Conservation (phyloP, 2,113 vertebrate species). For the Hypanus sabinus region DNA sequence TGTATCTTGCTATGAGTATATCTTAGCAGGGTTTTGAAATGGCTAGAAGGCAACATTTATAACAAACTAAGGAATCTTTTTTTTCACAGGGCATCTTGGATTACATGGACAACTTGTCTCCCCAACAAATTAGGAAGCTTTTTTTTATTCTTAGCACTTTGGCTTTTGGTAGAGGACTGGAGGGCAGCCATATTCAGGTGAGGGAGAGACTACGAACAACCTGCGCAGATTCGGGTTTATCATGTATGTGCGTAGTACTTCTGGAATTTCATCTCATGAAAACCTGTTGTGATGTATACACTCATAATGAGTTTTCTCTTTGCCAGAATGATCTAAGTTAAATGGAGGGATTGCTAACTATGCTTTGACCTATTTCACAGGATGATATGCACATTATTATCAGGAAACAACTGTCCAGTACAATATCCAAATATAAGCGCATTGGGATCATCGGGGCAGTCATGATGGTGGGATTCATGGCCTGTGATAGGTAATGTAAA, state of each 20-base stretch:
- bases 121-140: slow-evolving; percentile 84
- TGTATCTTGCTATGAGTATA: no score
- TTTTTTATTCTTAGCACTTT: slow-evolving; percentile 79
- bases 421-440: slow-evolving; percentile 78
- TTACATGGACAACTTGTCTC: slow-evolving; percentile 81
- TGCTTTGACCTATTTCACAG: slow-evolving; percentile 50
- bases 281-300: neutral
- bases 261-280: neutral
- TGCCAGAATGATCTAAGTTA: neutral
- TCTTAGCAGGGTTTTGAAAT: neutral
- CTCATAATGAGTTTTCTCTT: neutral
- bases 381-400: slow-evolving; percentile 93
- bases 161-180: slow-evolving; percentile 70
- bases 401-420: slow-evolving; percentile 92
- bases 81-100: slow-evolving; percentile 78
- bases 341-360: neutral
- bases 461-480: slow-evolving; percentile 78
- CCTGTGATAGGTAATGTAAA: slow-evolving; percentile 58
- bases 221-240: neutral
- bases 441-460: slow-evolving; percentile 91
- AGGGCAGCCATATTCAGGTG: slow-evolving; percentile 83
- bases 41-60: neutral
- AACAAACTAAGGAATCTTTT: neutral
- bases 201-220: neutral
- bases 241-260: neutral